Evolutionary conservation across 2,113 vertebrate genomes (phyloP).

Genomic region (Gadus macrocephalus): DNA sequence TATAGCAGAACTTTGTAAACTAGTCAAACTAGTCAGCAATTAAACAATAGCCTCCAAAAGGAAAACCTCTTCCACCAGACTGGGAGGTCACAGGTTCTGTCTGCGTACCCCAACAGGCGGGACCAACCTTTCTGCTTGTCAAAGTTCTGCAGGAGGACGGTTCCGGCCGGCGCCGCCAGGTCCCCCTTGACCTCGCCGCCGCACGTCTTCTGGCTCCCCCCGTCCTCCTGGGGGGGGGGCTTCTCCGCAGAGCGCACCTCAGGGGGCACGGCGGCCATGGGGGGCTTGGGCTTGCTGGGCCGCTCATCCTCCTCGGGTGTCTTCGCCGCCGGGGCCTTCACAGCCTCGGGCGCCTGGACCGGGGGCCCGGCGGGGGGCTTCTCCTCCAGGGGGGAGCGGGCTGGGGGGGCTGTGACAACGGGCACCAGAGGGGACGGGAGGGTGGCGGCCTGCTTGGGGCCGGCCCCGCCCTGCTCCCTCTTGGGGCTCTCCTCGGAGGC

Average conservation of each 20-base stretch:
- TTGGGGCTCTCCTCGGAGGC: constrained; percentile 97
- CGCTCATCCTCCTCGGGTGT: constrained; percentile 72
- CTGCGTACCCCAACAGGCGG: neutral
- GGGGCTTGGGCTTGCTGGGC: constrained; percentile 68
- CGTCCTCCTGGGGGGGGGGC: constrained; percentile 52
- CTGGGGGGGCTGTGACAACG: constrained; percentile 20
- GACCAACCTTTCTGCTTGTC: constrained; percentile 82
- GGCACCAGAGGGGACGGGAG: constrained; percentile 50
- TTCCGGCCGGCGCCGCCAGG: constrained; percentile 32
- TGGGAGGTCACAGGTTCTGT: too few relatives aligned
- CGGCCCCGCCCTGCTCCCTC: constrained; percentile 84
- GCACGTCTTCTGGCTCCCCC: constrained; percentile 43
- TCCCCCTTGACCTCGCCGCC: constrained; percentile 56
- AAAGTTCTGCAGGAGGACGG: constrained; percentile 49
- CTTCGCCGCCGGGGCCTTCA: constrained; percentile 69
- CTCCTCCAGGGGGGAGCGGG: constrained; percentile 27
- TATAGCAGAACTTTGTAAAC: too few relatives aligned
- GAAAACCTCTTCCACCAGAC: neutral
- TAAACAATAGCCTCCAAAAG: constrained; percentile 1
- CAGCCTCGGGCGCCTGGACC: constrained; percentile 42
- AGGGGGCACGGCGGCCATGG: constrained; percentile 62
- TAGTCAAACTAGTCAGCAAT: too few relatives aligned
- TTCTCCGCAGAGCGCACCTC: constrained; percentile 62
- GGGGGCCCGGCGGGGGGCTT: constrained; percentile 47
- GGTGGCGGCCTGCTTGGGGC: constrained; percentile 67